Conservation (phyloP, 2,888 invertebrate species). For the Drosophila paranaensis region DNA sequence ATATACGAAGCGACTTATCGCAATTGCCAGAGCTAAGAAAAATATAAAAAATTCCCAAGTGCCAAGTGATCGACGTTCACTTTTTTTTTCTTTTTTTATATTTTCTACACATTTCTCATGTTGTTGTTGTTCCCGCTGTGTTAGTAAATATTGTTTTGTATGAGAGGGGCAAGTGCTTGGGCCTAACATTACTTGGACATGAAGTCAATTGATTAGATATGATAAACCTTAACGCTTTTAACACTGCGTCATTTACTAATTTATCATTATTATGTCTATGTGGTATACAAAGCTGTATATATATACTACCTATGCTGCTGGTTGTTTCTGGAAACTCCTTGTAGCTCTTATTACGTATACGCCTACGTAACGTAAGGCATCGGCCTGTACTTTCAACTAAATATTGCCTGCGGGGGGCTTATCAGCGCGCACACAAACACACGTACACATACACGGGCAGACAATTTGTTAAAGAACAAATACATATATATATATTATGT, state of each 20-base stretch:
- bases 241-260: conserved; percentile 76
- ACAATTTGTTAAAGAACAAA: conserved; percentile 11
- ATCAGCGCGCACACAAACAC: conserved; percentile 35
- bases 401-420: conserved; percentile 38
- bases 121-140: conserved; percentile 10
- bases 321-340: conserved; percentile 41
- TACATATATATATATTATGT: background rate
- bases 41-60: conserved; percentile 32
- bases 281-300: background rate
- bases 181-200: conserved; percentile 50
- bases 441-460: conserved; percentile 9
- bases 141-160: conserved; percentile 52
- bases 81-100: conserved; percentile 15
- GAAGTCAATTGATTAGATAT: conserved; percentile 58
- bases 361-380: conserved; percentile 44
- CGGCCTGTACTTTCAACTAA: conserved; percentile 19
- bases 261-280: conserved; percentile 62
- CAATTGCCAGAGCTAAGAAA: conserved; percentile 19
- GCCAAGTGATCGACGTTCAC: conserved; percentile 56
- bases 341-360: conserved; percentile 63
- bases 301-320: conserved; percentile 28
- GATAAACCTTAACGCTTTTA: conserved; percentile 39
- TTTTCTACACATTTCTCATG: conserved; percentile 12
- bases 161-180: conserved; percentile 1
- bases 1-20: conserved; percentile 40